These are phyloP conservation scores for Meloidogyne hapla DNA, from an alignment of 1,140 invertebrate species.

Conservation along the genomic window DNA sequence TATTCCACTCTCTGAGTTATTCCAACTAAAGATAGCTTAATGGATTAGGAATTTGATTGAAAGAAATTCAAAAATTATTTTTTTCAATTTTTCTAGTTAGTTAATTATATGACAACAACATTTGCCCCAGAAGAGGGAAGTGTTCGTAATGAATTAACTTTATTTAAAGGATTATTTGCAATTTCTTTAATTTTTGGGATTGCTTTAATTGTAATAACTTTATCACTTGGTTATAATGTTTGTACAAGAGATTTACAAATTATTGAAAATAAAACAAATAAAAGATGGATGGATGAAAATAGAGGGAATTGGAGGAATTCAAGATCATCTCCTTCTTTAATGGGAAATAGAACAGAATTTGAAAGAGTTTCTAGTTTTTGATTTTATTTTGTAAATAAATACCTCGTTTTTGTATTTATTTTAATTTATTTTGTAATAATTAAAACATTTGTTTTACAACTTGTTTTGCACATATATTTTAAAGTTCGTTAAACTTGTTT, in stretches of 20 bases:
- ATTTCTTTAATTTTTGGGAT: conserved; percentile 47
- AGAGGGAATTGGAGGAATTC: neutral
- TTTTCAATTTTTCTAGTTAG: conserved; percentile 35
- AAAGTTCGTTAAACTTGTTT: too few species aligned
- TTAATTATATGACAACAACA: conserved; percentile 64
- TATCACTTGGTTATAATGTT: conserved; percentile 52
- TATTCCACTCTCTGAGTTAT: too few species aligned
- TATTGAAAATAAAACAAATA: neutral
- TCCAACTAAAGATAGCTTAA: too few species aligned
- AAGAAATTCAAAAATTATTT: neutral
- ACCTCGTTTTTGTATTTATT: too few species aligned
- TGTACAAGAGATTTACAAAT: conserved; percentile 27
- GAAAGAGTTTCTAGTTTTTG: conserved; percentile 3
- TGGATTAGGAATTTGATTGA: too few species aligned
- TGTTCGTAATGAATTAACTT: conserved; percentile 46
- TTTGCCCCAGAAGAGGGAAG: conserved; percentile 57
- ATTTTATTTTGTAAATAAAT: too few species aligned
- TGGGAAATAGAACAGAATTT: neutral
- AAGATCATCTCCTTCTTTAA: neutral
- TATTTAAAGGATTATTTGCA: conserved; percentile 47
- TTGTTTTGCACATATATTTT: too few species aligned
- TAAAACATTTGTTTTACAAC: too few species aligned
- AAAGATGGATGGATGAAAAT: neutral
- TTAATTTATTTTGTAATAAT: too few species aligned
- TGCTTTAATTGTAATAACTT: conserved; percentile 46